Percentiles rank a stretch among this genome's conserved stretches.
These are phyloP conservation scores for Edolisoma coerulescens DNA, from an alignment of 2,113 vertebrate genomes.

Conservation along the genomic window DNA sequence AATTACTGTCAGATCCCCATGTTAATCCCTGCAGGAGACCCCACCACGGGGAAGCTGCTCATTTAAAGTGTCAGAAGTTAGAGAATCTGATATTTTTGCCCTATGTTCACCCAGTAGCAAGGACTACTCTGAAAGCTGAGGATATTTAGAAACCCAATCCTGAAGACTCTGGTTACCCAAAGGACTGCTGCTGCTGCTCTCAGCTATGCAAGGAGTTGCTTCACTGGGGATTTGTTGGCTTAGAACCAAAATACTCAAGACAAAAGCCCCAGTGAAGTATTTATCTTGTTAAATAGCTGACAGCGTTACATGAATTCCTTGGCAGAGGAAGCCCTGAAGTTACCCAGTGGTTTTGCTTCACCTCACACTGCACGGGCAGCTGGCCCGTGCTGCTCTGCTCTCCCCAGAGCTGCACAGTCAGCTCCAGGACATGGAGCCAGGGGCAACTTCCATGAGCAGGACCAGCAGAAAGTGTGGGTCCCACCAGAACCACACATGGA, in stretches of 20 bases:
- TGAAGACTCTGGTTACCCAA: neutral
- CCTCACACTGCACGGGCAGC: neutral
- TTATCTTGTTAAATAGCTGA: conserved; percentile 47
- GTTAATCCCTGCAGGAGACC: neutral
- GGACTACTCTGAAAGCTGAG: neutral
- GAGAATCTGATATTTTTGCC: neutral
- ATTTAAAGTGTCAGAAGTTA: neutral
- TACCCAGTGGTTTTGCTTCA: neutral
- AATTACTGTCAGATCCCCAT: too few species aligned
- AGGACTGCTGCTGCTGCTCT: neutral
- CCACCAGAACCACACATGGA: neutral
- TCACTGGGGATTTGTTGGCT: conserved; percentile 23
- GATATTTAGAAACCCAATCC: neutral
- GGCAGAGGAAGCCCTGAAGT: conserved; percentile 10
- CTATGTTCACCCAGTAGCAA: neutral
- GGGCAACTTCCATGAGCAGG: neutral
- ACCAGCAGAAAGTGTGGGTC: neutral
- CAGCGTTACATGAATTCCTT: conserved; percentile 23
- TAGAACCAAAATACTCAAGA: neutral
- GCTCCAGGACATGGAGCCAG: neutral
- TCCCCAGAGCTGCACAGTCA: neutral
- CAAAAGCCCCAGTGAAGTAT: conserved; percentile 46
- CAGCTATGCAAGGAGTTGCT: neutral
- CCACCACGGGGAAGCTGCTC: neutral
- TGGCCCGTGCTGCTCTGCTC: neutral